phyloP scores from a whole-genome alignment of 2,113 vertebrate genomes.

The Nothoprocta perdicaria region DNA sequence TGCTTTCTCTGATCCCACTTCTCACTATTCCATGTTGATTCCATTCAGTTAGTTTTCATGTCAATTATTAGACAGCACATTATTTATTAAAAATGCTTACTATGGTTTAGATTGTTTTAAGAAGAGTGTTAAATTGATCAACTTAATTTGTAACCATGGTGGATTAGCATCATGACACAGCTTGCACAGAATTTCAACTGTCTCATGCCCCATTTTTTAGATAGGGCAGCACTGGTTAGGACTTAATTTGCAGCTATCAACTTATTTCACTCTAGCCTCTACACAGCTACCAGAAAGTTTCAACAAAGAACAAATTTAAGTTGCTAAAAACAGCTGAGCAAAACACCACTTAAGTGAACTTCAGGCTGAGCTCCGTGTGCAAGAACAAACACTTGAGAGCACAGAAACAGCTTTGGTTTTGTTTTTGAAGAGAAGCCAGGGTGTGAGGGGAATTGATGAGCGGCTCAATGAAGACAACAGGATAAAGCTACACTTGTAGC shows the following conservation, averaged over 20 bases:
- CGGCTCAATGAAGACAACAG: background rate
- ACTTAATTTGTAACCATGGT: background rate
- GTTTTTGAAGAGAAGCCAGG: conserved; percentile 18
- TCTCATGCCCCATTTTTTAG: background rate
- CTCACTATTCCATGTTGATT: background rate
- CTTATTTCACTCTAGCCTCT: background rate
- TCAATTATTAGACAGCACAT: background rate
- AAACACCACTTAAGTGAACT: background rate
- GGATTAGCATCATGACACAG: background rate
- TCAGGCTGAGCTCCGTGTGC: background rate
- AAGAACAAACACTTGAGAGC: background rate
- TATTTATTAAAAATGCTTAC: background rate
- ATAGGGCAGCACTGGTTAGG: background rate
- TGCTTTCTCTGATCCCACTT: background rate
- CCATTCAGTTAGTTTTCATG: background rate
- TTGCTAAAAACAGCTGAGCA: background rate
- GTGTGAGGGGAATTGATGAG: background rate
- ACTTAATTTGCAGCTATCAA: background rate
- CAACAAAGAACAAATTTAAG: background rate
- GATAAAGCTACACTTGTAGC: conserved; percentile 35
- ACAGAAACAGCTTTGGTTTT: conserved; percentile 49
- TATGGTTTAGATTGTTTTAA: conserved; percentile 20
- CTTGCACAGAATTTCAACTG: background rate
- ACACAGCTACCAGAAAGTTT: background rate
- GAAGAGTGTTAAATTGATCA: background rate